These are phyloP conservation scores for Amaurobius ferox DNA, from an alignment of 2,888 invertebrate species.

Conservation along the genomic window DNA sequence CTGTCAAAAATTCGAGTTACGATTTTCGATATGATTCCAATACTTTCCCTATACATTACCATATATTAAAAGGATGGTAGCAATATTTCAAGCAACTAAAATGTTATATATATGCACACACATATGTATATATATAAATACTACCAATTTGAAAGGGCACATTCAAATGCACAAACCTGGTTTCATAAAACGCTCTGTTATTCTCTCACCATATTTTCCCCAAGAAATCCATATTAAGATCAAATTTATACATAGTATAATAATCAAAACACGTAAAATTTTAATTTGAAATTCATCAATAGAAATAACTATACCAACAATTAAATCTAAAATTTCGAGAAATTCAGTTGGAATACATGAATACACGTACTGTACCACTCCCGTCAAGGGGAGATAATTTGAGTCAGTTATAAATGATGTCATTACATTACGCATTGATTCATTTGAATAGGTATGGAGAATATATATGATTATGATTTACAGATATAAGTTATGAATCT, in stretches of 20 bases:
- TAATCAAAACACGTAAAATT: slow-evolving; percentile 48
- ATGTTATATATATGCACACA: too few relatives aligned
- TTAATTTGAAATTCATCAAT: slow-evolving; percentile 65
- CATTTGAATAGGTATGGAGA: too few relatives aligned
- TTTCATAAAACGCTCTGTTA: slow-evolving; percentile 72
- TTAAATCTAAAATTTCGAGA: slow-evolving; percentile 15
- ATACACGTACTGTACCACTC: slow-evolving; percentile 48
- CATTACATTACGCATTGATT: slow-evolving; percentile 50
- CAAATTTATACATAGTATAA: slow-evolving; percentile 58
- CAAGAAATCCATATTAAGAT: slow-evolving; percentile 68
- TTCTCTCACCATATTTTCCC: slow-evolving; percentile 72
- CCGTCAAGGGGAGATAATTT: neutral
- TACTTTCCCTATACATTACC: too few relatives aligned
- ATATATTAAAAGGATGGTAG: too few relatives aligned
- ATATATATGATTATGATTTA: too few relatives aligned
- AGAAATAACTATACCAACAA: slow-evolving; percentile 15
- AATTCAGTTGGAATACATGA: slow-evolving; percentile 37
- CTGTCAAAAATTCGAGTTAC: too few relatives aligned
- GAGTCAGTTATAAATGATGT: slow-evolving; percentile 23
- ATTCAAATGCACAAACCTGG: slow-evolving; percentile 70
- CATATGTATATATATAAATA: too few relatives aligned
- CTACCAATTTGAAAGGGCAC: too few relatives aligned
- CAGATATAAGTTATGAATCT: too few relatives aligned
- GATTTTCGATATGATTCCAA: too few relatives aligned
- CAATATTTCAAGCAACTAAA: too few relatives aligned